A percentile compares a stretch with the other conserved stretches of the same genome.
These are phyloP conservation scores for Pseudois nayaur DNA, from an alignment of 2,113 vertebrate species.

Conservation along the genomic window DNA sequence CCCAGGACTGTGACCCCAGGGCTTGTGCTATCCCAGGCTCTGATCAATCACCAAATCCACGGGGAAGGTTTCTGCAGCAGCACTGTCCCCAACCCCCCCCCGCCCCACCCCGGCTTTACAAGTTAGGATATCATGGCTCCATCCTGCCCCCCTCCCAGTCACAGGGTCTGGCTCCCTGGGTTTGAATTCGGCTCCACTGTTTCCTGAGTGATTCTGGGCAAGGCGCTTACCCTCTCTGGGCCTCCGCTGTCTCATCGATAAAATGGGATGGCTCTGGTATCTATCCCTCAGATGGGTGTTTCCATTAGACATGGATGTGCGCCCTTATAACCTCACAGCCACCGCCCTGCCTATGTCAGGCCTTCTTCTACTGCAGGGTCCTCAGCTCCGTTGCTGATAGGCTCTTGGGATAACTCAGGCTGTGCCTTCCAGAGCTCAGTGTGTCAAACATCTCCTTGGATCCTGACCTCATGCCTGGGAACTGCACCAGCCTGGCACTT, in stretches of 20 bases:
- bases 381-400: background rate
- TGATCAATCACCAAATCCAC: background rate
- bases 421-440: background rate
- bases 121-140: background rate
- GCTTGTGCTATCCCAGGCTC: background rate
- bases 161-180: background rate
- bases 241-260: background rate
- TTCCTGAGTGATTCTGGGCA: background rate
- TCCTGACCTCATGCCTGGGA: background rate
- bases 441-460: background rate
- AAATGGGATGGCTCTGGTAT: background rate
- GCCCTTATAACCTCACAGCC: background rate
- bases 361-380: background rate
- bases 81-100: too few species aligned
- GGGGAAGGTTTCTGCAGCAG: rapidly evolving
- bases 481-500: background rate
- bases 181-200: background rate
- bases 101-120: rapidly evolving
- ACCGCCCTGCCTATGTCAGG: background rate
- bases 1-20: background rate
- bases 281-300: background rate
- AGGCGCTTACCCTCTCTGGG: background rate
- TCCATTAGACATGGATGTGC: rapidly evolving
- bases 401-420: background rate
- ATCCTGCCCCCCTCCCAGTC: background rate